phyloP scores from a whole-genome alignment of 2,797 vertebrate species.

The Acrossocheilus wenchowensis region DNA sequence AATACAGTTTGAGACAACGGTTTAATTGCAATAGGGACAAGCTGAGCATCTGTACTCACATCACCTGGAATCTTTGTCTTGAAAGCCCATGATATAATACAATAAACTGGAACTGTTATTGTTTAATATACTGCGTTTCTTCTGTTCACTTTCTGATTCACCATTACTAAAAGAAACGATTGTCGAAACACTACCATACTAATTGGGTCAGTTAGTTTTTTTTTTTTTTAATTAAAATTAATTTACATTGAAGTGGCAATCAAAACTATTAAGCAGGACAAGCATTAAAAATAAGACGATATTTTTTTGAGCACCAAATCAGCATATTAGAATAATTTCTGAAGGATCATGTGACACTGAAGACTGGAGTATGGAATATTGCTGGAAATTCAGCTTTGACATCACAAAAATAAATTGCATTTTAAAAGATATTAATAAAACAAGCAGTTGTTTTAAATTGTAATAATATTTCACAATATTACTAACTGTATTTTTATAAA shows the following conservation, averaged over 20 bases:
- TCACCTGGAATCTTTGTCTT: conserved; percentile 29
- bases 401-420: background rate
- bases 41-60: background rate
- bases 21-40: background rate
- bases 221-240: background rate
- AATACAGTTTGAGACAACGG: background rate
- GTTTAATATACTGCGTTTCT: conserved; percentile 1
- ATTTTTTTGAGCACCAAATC: background rate
- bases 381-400: background rate
- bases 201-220: too few species aligned
- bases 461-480: background rate
- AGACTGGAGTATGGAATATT: background rate
- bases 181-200: background rate
- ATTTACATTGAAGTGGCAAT: background rate
- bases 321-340: background rate
- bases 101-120: conserved; percentile 79
- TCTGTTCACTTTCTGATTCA: background rate
- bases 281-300: background rate
- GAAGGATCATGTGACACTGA: too few species aligned
- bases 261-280: background rate
- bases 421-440: background rate
- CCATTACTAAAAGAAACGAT: background rate
- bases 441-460: background rate
- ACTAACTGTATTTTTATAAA: background rate
- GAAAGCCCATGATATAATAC: conserved; percentile 31